Percentiles rank a stretch among this genome's conserved stretches.
These are phyloP conservation scores for Oscheius myriophilus DNA, from an alignment of 2,888 invertebrate genomes.

Conservation along the genomic window DNA sequence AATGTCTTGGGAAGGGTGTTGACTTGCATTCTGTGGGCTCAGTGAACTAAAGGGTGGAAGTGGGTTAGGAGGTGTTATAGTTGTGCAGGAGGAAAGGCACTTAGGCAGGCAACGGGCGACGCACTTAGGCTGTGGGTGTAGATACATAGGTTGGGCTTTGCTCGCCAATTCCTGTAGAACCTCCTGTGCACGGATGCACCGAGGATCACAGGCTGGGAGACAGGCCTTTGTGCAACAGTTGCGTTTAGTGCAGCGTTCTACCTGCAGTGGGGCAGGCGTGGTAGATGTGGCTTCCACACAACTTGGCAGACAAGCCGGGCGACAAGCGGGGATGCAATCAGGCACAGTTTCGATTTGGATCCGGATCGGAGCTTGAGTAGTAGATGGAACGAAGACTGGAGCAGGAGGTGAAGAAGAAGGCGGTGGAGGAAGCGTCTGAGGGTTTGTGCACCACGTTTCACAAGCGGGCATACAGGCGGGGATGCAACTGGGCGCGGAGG, in stretches of 20 bases:
- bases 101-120: conserved; percentile 7
- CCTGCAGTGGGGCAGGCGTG: neutral
- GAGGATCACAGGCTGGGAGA: conserved; percentile 14
- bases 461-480: conserved; percentile 42
- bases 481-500: conserved; percentile 24
- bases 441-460: conserved; percentile 15
- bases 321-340: conserved; percentile 2
- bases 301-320: conserved; percentile 11
- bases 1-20: too few species aligned
- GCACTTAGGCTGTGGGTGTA: neutral
- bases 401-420: neutral
- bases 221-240: conserved; percentile 13
- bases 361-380: neutral
- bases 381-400: neutral
- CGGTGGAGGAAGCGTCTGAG: conserved; percentile 1
- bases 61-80: too few species aligned
- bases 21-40: too few species aligned
- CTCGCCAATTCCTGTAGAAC: neutral
- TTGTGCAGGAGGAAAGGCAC: conserved; percentile 11
- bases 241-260: conserved; percentile 3
- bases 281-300: neutral
- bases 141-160: neutral
- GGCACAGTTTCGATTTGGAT: neutral
- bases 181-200: conserved; percentile 11
- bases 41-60: too few species aligned